Base-by-base conservation (phyloP, 2,888 invertebrate genomes). In the Leucania comma region DNA sequence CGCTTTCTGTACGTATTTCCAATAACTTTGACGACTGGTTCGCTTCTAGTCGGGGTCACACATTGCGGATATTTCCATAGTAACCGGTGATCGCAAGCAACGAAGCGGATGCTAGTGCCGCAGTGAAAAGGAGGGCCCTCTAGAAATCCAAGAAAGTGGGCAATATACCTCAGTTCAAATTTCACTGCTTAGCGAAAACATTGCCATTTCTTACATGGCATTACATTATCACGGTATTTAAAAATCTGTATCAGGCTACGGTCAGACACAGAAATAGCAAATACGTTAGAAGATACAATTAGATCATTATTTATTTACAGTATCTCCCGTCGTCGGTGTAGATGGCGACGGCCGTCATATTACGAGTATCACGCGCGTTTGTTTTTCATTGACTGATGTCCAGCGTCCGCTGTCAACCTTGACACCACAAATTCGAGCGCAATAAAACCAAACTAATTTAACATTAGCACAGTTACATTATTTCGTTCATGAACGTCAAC, bases 281-380 rank as follows among this genome's bases (percentile, higher is more conserved):
- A 89, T 88, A 89, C 89, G 82, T 86, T 76, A 87, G 88, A 87
- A 87, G 82, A 89, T 92, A 94, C 93, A 94, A 95, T 95, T 95
- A 95, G 95, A 91, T 95, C 95, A 96, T 93, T 95, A 93, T 93
- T 94, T 95, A 95, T 95, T 95, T 95, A 93, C 92, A 93, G 93
- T 92, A 89, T 90, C 90, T 88, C 87, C 86, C 86, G 82, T 83
- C 84, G 78, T 74, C 81, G 70, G 72, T 76, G 68, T 78, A 75
- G 74, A 80, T 86, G 74, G 88, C 80, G 82, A 84, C 88, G 90
- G 84, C 87, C 87, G 86, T 85, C 88, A 90, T 90, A 87, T 88
- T 89, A 87, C 88, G 88, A 90, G 88, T 51, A 89, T 90, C 88
- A 86, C 90, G 90, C 86, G 89, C 87, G 85, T 89, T 86, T 88